phyloP scores from a whole-genome alignment of 2,888 invertebrate genomes.

The Synergus umbraculus region DNA sequence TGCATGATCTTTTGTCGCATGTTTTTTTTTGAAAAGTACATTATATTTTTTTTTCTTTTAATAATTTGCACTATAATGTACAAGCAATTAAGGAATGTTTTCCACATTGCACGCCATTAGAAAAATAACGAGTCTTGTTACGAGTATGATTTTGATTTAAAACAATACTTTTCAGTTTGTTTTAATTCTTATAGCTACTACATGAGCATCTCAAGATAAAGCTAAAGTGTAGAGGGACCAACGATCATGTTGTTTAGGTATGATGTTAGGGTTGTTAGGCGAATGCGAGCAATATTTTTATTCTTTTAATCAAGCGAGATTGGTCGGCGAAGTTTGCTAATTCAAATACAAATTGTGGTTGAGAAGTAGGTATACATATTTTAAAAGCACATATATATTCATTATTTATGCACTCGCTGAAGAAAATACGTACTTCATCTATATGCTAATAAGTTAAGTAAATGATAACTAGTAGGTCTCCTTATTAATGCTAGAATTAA shows the following conservation, averaged over 20 bases:
- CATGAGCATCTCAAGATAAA: conserved; percentile 76
- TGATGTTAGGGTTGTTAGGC: conserved; percentile 75
- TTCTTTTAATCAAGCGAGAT: not conserved
- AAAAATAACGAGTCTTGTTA: conserved; percentile 19
- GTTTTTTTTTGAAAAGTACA: not conserved
- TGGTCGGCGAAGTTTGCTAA: not conserved
- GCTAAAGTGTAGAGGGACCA: conserved; percentile 78
- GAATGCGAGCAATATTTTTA: conserved; percentile 59
- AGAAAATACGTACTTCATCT: conserved; percentile 13
- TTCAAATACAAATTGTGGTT: not conserved
- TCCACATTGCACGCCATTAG: conserved; percentile 26
- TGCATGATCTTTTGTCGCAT: conserved; percentile 30
- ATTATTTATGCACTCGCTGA: not conserved
- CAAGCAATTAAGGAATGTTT: conserved; percentile 6
- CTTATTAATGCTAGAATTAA: not conserved
- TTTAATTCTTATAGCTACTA: conserved; percentile 71
- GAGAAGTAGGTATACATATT: not conserved
- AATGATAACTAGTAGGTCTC: not conserved
- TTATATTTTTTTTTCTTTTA: conserved; percentile 1
- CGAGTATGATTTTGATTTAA: conserved; percentile 11
- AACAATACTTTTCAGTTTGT: conserved; percentile 46
- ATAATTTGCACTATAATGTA: conserved; percentile 26
- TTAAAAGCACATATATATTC: not conserved
- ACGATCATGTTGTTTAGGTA: conserved; percentile 69
- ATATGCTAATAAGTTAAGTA: not conserved